Conservation (phyloP, 1,140 invertebrate genomes). For the Listronotus oregonensis region DNA sequence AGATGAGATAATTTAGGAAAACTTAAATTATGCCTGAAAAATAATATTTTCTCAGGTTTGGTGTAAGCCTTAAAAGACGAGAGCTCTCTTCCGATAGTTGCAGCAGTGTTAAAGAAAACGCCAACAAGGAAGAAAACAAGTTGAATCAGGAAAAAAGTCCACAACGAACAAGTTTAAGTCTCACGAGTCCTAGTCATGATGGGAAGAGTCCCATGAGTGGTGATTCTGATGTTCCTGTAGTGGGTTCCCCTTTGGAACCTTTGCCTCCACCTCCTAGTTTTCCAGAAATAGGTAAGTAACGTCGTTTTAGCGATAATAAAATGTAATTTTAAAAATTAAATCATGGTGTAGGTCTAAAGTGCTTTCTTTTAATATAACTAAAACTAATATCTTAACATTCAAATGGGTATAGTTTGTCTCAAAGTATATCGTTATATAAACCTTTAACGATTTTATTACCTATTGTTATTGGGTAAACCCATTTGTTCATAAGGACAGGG, state of each 20-base stretch:
- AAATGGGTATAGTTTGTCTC: too few species aligned
- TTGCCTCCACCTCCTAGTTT: slow-evolving; percentile 53
- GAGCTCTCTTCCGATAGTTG: slow-evolving; percentile 68
- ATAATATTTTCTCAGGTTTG: slow-evolving; percentile 59
- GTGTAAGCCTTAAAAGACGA: slow-evolving; percentile 70
- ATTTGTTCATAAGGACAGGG: too few species aligned
- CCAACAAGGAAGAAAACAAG: slow-evolving; percentile 50
- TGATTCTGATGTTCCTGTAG: slow-evolving; percentile 53
- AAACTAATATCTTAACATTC: too few species aligned
- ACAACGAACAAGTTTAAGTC: slow-evolving; percentile 52
- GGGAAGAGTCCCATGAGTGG: slow-evolving; percentile 55
- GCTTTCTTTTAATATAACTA: too few species aligned
- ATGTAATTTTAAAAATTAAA: too few species aligned
- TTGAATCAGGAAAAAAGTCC: slow-evolving; percentile 44
- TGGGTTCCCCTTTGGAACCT: slow-evolving; percentile 49
- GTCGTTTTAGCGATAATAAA: too few species aligned
- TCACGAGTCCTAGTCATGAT: slow-evolving; percentile 56
- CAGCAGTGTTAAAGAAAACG: slow-evolving; percentile 57
- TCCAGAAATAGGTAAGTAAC: slow-evolving; percentile 17
- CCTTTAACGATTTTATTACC: too few species aligned
- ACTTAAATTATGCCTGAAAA: too few species aligned
- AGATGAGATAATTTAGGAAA: too few species aligned
- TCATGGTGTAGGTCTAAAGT: too few species aligned
- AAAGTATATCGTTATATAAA: too few species aligned
- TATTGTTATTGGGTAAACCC: too few species aligned